A percentile compares a stretch with the other conserved stretches of the same genome.
phyloP scores from a whole-genome alignment of 2,888 invertebrate species.

The Vanessa cardui region DNA sequence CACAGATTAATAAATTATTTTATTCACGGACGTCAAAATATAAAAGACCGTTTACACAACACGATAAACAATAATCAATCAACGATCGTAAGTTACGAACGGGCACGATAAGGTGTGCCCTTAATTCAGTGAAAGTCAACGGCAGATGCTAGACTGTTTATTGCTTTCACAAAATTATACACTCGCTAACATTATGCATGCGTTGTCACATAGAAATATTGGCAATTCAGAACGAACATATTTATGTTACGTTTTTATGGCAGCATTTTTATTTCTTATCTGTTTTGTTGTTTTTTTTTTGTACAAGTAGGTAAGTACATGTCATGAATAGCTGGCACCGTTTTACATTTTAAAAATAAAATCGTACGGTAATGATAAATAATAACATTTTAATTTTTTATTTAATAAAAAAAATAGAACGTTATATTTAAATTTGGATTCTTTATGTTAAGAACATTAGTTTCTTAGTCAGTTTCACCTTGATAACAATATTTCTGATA shows the following conservation, averaged over 20 bases:
- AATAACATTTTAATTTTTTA: no score
- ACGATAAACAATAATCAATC: not conserved
- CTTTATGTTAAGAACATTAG: no score
- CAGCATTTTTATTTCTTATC: not conserved
- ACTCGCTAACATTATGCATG: constrained; percentile 25
- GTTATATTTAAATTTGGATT: no score
- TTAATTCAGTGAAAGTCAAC: constrained; percentile 46
- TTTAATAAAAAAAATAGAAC: no score
- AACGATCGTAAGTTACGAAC: constrained; percentile 16
- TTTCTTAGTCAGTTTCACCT: no score
- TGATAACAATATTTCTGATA: no score
- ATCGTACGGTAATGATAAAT: no score
- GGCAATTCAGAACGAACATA: constrained; percentile 5
- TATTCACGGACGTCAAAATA: not conserved
- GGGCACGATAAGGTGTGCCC: constrained; percentile 44
- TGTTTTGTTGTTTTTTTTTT: not conserved
- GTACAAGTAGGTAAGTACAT: no score
- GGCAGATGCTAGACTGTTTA: constrained; percentile 43
- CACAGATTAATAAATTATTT: not conserved
- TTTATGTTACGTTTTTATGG: constrained; percentile 8
- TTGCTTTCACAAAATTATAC: constrained; percentile 40
- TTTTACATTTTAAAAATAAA: no score
- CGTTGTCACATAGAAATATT: constrained; percentile 28
- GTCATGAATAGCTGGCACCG: no score
- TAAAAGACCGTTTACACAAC: not conserved